Evolutionary conservation across 2,113 vertebrate genomes (phyloP), one percentile per base, ranked within the genome.

Genomic region (Eleginops maclovinus): DNA sequence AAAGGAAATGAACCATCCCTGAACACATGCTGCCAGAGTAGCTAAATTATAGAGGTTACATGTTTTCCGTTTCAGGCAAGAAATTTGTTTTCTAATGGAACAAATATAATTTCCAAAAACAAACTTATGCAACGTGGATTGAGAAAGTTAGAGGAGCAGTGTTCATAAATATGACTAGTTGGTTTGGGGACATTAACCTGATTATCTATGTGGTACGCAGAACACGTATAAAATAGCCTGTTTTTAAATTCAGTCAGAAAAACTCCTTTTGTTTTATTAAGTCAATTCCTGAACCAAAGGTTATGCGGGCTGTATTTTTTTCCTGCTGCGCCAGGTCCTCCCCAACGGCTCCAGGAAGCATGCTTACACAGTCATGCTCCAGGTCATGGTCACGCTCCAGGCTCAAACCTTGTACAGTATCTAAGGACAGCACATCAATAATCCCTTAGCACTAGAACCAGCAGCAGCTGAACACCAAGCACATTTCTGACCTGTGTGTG

Each of bases 361-460:
- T 4, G 71, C 71, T 66, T 24, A 28, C 24, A 67, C 81, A 63
- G 43, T 56, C 67, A 75, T 31, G 63, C 15, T 71, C 11, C 15
- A 41, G 60, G 43, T n/a, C n/a, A n/a, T n/a, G n/a, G n/a, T n/a
- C 67, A 75, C 31, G 63, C 15, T 71, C 11, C 15, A 41, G 60
- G 43, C 63, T 72, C 16, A 44, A 41, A 61, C 47, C 63, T 71
- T 24, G 65, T 54, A 65, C 41, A 51, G 21, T 22, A 22, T 63
- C 41, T 54, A 13, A 61, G 59, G 40, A 43, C 58, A 68, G 36
- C 50, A 14, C 16, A n/a, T 64, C 68, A 47, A 49, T 60, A 70
- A 71, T 61, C 41, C 44, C 47, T 12, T 11, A 72, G 59, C 15
- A 68, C 50, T 50, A 41, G 13, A 36, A 72, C 21, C 61, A 36